Conservation (phyloP, 2,113 vertebrate species). For the Grammomys surdaster region DNA sequence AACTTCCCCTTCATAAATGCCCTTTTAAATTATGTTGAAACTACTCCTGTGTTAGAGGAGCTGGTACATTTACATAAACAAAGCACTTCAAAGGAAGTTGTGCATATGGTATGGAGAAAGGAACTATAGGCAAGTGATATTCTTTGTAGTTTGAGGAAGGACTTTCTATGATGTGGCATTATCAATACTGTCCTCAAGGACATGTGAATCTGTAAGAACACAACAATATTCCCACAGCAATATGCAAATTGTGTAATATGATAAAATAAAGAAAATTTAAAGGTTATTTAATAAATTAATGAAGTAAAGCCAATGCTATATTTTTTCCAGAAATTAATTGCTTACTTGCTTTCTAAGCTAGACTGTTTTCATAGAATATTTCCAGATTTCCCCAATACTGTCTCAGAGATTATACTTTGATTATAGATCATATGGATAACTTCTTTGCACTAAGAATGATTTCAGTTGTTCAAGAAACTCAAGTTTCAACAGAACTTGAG, state of each 20-base stretch:
- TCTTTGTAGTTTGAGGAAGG: background rate
- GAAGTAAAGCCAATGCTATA: background rate
- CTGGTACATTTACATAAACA: background rate
- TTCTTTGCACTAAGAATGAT: background rate
- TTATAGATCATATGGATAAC: background rate
- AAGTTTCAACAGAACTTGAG: background rate
- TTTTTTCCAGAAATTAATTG: background rate
- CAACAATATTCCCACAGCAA: background rate
- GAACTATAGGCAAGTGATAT: background rate
- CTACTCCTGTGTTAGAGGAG: background rate
- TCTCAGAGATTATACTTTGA: background rate
- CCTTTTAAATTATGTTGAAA: background rate
- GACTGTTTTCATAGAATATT: background rate
- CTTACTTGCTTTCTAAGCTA: background rate
- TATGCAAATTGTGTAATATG: background rate
- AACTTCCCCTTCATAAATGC: background rate
- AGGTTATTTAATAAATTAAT: background rate
- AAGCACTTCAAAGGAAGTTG: background rate
- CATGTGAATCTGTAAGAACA: background rate
- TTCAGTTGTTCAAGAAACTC: background rate
- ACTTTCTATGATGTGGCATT: background rate
- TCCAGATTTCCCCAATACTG: background rate
- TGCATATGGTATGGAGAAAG: rapidly evolving
- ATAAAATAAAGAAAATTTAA: background rate
- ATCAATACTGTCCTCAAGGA: background rate